phyloP scores from a whole-genome alignment of 2,113 vertebrate species.

The Anthoscopus minutus region DNA sequence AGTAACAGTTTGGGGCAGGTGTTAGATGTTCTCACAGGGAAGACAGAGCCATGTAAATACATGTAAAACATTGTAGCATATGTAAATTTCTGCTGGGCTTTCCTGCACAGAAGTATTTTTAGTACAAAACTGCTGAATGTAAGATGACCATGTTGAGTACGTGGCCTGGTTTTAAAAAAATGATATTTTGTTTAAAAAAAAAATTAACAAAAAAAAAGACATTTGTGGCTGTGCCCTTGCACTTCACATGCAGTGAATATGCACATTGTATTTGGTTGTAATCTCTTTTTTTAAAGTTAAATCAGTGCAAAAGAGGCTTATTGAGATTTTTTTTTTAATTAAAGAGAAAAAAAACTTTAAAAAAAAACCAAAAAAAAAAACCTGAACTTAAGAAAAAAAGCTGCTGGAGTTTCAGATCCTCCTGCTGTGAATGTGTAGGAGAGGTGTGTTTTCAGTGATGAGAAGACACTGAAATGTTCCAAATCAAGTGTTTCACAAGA shows the following conservation, averaged over 20 bases:
- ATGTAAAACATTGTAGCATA: slow-evolving; percentile 96
- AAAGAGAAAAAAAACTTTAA: neutral
- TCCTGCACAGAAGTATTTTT: slow-evolving; percentile 93
- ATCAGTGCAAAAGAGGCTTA: slow-evolving; percentile 70
- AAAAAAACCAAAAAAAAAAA: neutral
- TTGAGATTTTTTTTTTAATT: slow-evolving; percentile 43
- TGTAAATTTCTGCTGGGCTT: slow-evolving; percentile 88
- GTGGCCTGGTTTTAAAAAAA: slow-evolving; percentile 76
- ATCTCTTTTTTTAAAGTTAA: slow-evolving; percentile 69
- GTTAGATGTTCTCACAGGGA: neutral
- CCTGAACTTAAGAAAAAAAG: too few relatives aligned
- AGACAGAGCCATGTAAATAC: slow-evolving; percentile 94
- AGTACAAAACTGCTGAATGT: slow-evolving; percentile 94
- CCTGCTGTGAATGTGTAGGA: neutral
- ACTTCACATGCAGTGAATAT: slow-evolving; percentile 77
- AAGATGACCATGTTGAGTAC: slow-evolving; percentile 75
- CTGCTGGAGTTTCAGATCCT: slow-evolving; percentile 13
- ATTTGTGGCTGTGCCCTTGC: slow-evolving; percentile 70
- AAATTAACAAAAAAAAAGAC: neutral
- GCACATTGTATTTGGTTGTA: slow-evolving; percentile 70
- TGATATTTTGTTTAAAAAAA: slow-evolving; percentile 78
- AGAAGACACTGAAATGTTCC: neutral
- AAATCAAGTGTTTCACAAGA: neutral
- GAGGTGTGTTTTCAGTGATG: neutral
- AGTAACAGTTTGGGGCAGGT: neutral